phyloP scores from a whole-genome alignment of 1,140 invertebrate genomes.

The Aphaenogaster floridana region DNA sequence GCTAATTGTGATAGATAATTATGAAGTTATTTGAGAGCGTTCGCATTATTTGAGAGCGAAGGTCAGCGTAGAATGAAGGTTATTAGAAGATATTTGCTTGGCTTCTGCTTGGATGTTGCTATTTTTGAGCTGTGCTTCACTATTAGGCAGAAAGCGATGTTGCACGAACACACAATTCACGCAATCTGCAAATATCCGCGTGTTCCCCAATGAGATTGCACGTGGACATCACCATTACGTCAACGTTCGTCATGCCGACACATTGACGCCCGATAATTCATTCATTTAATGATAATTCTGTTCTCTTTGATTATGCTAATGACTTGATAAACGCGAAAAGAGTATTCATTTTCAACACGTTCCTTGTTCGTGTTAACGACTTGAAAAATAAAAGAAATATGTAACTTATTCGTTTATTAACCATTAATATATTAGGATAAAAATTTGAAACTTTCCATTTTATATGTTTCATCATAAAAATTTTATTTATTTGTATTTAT shows the following conservation, averaged over 20 bases:
- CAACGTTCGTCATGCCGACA: not conserved
- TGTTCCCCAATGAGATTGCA: not conserved
- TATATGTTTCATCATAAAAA: not conserved
- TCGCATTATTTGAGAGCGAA: conserved; percentile 20
- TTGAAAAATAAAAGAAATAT: not conserved
- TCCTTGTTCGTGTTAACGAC: not conserved
- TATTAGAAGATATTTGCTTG: conserved; percentile 74
- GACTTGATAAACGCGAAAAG: not conserved
- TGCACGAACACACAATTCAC: conserved; percentile 21
- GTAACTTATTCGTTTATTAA: not conserved
- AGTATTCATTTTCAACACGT: not conserved
- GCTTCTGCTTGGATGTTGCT: conserved; percentile 53
- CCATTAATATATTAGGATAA: not conserved
- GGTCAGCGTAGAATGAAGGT: conserved; percentile 61
- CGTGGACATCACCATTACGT: not conserved
- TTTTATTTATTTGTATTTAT: not conserved
- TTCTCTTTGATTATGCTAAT: not conserved
- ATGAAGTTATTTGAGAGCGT: not conserved
- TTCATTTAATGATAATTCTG: conserved; percentile 13
- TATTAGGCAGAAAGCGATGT: conserved; percentile 63
- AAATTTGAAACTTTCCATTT: not conserved
- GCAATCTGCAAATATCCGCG: not conserved
- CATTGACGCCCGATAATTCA: conserved; percentile 12
- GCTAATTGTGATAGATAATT: conserved; percentile 1
- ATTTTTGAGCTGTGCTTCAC: conserved; percentile 39